Base-by-base conservation (phyloP, 1,140 invertebrate genomes). In the Hypsibius dujardini region DNA sequence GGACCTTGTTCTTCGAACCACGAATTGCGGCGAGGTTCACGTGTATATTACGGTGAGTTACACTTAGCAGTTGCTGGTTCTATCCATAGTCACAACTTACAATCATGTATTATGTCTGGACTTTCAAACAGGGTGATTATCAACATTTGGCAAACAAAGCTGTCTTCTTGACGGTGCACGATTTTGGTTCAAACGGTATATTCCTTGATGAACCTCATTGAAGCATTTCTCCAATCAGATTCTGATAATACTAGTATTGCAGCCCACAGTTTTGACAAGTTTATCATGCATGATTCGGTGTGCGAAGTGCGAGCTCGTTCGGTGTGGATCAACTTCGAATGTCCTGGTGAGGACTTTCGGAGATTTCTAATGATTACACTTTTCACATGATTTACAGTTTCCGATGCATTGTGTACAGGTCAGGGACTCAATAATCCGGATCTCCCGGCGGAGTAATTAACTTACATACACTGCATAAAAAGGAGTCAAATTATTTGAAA, bases 161-260 rank as follows among this genome's bases (percentile, higher is more conserved):
- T 73, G 85, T 90, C 67, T 89, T 93, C 77, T 80, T 92, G 46
- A 92, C 90, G 28, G 88, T 92, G 2, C 90, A 93, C 79, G 90
- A 93, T 78, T 82, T 92, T 74, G 90, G 90, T 78, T 89, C 87
- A 76, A 91, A 91, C 79, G 88, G 89, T 91, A 82, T 28, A 28
- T 28, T 28, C 28, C 28, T 28, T 28, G 46, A 69, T 7, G 7
- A 42, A 15, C 28, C 40, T 12, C 7, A 69, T 28, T 12, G 15
- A 7, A 69, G 28, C 15, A 69, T 12, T 69, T 69, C 7, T 47
- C 15, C 40, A 69, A 15, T 45, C 46, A 47, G 50, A 56, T 56
- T 3, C 46, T 14, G 42, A 56, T 15, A 7, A 7, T 69, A 46
- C 69, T 70, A 60, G 42, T 46, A 69, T 74, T 79, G 71, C 74